A percentile compares a stretch with the other conserved stretches of the same genome.
phyloP scores from a whole-genome alignment of 2,797 vertebrate species.

The Pangasius macronema region DNA sequence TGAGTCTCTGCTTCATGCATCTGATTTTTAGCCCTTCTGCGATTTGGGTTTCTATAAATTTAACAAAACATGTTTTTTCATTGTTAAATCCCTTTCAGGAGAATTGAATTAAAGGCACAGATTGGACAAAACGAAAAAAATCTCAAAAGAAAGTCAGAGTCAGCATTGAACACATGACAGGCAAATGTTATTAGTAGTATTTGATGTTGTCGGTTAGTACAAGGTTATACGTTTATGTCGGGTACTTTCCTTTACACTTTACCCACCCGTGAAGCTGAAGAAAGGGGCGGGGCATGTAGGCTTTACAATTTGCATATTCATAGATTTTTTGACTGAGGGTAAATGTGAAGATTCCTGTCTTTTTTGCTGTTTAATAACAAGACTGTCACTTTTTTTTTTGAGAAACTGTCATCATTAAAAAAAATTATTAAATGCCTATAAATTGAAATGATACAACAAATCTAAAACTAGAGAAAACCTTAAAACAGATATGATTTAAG shows the following conservation, averaged over 20 bases:
- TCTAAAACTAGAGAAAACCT: not conserved
- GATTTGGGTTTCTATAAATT: not conserved
- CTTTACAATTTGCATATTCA: not conserved
- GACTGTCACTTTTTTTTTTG: not conserved
- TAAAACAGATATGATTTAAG: not conserved
- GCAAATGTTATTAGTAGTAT: too few relatives aligned
- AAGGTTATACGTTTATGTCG: too few relatives aligned
- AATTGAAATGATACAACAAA: not conserved
- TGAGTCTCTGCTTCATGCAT: not conserved
- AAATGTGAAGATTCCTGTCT: not conserved
- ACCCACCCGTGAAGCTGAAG: too few relatives aligned
- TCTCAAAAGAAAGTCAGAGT: not conserved
- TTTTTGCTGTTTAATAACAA: not conserved
- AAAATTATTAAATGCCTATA: not conserved
- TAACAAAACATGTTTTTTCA: too few relatives aligned
- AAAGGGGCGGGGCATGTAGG: not conserved
- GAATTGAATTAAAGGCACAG: not conserved
- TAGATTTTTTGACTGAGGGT: not conserved
- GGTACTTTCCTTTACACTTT: too few relatives aligned
- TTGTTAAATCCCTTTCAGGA: not conserved
- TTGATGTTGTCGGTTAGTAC: too few relatives aligned
- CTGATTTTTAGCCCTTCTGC: too few relatives aligned
- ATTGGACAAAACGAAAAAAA: not conserved
- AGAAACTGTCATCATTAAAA: not conserved
- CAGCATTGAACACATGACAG: not conserved